phyloP scores from a whole-genome alignment of 2,113 vertebrate genomes.

The Hydrochoerus hydrochaeris region DNA sequence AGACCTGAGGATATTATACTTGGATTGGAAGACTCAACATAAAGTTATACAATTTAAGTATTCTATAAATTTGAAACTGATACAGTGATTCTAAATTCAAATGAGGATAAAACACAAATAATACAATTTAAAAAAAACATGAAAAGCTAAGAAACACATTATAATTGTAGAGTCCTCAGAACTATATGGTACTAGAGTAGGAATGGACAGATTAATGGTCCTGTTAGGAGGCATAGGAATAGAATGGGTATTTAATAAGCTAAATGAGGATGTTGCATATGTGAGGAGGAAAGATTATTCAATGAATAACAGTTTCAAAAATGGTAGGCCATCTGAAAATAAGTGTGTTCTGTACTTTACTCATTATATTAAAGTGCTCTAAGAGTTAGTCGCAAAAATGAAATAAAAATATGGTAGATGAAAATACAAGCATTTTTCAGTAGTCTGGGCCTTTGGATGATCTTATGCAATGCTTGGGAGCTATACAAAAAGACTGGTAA shows the following conservation, averaged over 20 bases:
- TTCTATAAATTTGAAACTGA: not conserved
- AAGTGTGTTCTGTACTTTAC: not conserved
- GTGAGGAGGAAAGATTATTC: not conserved
- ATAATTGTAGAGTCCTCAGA: not conserved
- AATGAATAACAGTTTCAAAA: slow-evolving; percentile 14
- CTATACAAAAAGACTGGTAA: not conserved
- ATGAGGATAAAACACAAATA: not conserved
- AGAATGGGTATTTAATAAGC: not conserved
- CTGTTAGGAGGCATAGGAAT: not conserved
- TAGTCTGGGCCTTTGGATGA: not conserved
- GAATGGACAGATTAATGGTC: not conserved
- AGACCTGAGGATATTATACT: not conserved
- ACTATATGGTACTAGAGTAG: not conserved
- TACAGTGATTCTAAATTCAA: not conserved
- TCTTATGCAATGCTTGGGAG: not conserved
- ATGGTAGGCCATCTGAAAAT: not conserved
- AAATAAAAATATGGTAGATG: not conserved
- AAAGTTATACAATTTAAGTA: not conserved
- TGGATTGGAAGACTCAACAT: not conserved
- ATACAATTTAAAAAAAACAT: not conserved
- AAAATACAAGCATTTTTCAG: not conserved
- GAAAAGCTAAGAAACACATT: not conserved
- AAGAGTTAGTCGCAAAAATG: not conserved
- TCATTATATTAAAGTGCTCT: not conserved
- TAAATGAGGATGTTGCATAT: not conserved